Evolutionary conservation across 2,113 vertebrate genomes (phyloP), one percentile per base, ranked within the genome.

Genomic region (Corvus hawaiiensis): DNA sequence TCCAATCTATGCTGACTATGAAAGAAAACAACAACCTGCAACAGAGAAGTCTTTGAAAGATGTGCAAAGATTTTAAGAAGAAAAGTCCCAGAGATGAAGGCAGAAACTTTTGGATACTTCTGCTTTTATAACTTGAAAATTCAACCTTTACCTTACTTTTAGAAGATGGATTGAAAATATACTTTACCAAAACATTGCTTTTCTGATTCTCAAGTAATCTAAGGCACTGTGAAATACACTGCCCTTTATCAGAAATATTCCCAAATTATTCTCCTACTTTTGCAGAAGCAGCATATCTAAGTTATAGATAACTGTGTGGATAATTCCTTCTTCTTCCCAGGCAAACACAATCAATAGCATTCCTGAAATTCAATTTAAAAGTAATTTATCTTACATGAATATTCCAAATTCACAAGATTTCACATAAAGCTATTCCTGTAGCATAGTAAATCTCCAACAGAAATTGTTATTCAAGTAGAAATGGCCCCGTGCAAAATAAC

Each of bases 331-430:
- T 95, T 96, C 95, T 97, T 97, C 76, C 63, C 84, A 95, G 35
- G 86, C 91, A 98, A 97, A 97, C 72, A 93, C 90, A 95, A 97
- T 95, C 94, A 94, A 96, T 52, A 77, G 91, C 87, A 90, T 93
- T 96, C 48, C 6, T 94, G 90, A 95, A 98, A 97, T 97, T 97
- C 96, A 97, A 97, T 97, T 97, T 97, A 73, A 95, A 98, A 98
- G 92, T 91, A 90, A 97, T 98, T 97, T 97, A 97, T 97, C 95
- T 94, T 89, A 95, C 76, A 94, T 96, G 94, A 97, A 97, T 96
- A 98, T 97, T 97, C 84, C 95, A 96, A 97, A 97, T 96, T 94
- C 97, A 94, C 83, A 91, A 94, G 90, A 89, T 93, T 93, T 94
- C 91, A 76, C 93, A 94, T 84, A 77, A 95, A 96, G 89, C 81